phyloP scores from a whole-genome alignment of 2,888 invertebrate genomes.

The Meta bourneti region DNA sequence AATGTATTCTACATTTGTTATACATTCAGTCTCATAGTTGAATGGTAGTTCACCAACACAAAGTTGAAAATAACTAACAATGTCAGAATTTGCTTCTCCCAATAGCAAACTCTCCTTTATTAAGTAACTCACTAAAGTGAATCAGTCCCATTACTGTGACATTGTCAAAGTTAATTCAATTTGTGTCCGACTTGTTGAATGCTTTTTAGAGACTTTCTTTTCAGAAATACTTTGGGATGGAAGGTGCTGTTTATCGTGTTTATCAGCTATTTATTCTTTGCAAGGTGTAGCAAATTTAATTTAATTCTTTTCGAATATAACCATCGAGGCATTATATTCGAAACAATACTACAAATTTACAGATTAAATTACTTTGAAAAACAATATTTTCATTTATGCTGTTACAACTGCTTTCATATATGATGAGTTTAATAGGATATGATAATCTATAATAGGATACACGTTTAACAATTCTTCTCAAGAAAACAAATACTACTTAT shows the following conservation, averaged over 20 bases:
- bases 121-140: background rate
- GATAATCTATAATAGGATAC: too few species aligned
- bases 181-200: background rate
- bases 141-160: background rate
- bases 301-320: background rate
- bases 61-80: too few species aligned
- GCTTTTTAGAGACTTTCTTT: background rate
- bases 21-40: background rate
- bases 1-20: background rate
- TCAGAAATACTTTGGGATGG: background rate
- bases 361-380: too few species aligned
- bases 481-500: too few species aligned
- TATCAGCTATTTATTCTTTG: background rate
- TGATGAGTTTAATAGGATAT: too few species aligned
- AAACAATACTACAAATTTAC: too few species aligned
- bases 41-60: too few species aligned
- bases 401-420: too few species aligned
- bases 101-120: background rate
- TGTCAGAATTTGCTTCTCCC: background rate
- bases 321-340: too few species aligned
- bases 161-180: background rate
- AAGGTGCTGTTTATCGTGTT: background rate
- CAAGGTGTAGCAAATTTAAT: background rate
- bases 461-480: too few species aligned
- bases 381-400: too few species aligned